Evolutionary conservation across 2,797 vertebrate species (phyloP), one percentile per base, ranked within the genome.

Genomic region (Brotula barbata): DNA sequence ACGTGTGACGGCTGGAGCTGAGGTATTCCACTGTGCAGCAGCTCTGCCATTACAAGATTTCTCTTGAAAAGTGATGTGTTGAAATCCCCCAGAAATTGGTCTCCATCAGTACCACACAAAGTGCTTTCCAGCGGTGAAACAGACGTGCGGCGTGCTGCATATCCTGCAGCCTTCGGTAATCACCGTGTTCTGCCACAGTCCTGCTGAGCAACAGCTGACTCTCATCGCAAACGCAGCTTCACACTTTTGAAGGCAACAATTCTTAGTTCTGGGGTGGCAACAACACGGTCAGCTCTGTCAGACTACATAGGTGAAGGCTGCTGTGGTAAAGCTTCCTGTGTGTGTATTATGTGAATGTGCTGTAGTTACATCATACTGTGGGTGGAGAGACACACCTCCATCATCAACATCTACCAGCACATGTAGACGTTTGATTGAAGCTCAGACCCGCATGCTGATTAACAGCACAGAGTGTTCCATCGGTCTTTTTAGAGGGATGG

Each of bases 401-500:
- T 2, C n/a, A 64, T 44, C 9, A 33, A 69, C 55, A 2, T 6
- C 3, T 43, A 20, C 58, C 36, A 28, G 25, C 17, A 34, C 21
- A 57, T 22, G 40, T 37, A 17, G 14, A 25, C 65, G 28, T 47
- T 39, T 50, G 40, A 61, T 54, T 31, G 19, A 66, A 58, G 44
- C 37, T 47, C n/a, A n/a, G n/a, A 50, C 15, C 31, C 12, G 7
- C 33, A 19, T 12, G 49, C 15, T 61, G 55, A 71, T 71, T 61
- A 45, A 57, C 43, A 67, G 43, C 43, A 44, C 61, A 57, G 59
- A 64, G 43, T 39, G 37, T 68, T 68, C 47, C 25, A 64, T 64
- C 57, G 52, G 47, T 64, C 33, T 58, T 64, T 61, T 39, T 48
- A 43, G 47, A 40, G 13, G 16, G 16, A 59, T 3, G 0, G 22